These are phyloP conservation scores for Oncorhynchus gorbuscha DNA, from an alignment of 2,113 vertebrate species.

Conservation along the genomic window DNA sequence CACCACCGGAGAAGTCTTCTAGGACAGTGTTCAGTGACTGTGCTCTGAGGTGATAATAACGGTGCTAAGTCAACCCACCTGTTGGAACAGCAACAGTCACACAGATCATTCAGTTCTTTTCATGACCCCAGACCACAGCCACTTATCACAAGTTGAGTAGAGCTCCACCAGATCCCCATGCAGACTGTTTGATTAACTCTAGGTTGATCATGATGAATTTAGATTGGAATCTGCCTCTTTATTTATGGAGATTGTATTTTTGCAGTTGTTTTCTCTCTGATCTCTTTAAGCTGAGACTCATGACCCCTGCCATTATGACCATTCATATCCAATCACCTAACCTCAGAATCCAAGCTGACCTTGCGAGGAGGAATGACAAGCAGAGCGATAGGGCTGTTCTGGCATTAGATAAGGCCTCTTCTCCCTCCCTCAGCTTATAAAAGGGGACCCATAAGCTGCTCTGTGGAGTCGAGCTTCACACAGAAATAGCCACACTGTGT, in stretches of 20 bases:
- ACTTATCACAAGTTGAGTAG: neutral
- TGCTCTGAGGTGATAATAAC: neutral
- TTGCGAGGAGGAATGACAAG: neutral
- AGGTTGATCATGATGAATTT: neutral
- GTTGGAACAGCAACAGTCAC: neutral
- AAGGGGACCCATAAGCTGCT: neutral
- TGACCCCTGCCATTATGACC: neutral
- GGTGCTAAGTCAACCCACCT: neutral
- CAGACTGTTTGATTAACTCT: neutral
- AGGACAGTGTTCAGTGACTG: neutral
- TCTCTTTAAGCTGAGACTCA: neutral
- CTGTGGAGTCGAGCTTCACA: constrained; percentile 1
- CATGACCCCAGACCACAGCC: neutral
- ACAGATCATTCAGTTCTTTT: neutral
- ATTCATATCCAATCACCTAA: neutral
- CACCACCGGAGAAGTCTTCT: neutral
- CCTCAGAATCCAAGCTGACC: constrained; percentile 32
- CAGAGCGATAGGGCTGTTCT: constrained; percentile 25
- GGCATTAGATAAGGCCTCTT: neutral
- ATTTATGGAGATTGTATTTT: neutral
- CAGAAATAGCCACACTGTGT: constrained; percentile 32
- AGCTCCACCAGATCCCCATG: neutral
- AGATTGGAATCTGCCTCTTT: neutral
- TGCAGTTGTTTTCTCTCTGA: neutral
- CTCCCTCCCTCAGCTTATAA: neutral